Evolutionary conservation across 2,797 vertebrate species (phyloP).

Genomic region (Siniperca undulata): DNA sequence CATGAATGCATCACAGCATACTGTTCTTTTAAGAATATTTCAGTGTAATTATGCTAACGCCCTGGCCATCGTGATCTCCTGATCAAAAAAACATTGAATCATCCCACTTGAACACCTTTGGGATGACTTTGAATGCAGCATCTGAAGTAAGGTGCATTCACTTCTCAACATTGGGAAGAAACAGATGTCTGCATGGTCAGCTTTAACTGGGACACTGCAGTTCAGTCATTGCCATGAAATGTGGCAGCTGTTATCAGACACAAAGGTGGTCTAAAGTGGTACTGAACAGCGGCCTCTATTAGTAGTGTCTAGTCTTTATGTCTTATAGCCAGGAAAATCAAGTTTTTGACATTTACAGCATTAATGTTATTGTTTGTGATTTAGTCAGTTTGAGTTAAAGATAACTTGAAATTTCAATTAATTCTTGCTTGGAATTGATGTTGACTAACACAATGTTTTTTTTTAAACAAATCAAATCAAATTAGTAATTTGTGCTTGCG

Average conservation of each 20-base stretch:
- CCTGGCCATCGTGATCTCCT: neutral
- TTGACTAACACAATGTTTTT: neutral
- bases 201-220: neutral
- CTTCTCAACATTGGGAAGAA: neutral
- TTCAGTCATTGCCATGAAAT: conserved; percentile 18
- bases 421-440: neutral
- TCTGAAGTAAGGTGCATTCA: neutral
- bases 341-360: neutral
- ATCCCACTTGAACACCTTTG: neutral
- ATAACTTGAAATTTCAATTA: conserved; percentile 9
- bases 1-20: neutral
- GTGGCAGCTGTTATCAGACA: conserved; percentile 1
- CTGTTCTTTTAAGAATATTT: neutral
- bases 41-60: neutral
- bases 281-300: conserved; percentile 10
- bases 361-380: conserved; percentile 7
- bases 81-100: conserved; percentile 3
- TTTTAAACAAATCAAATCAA: conserved; percentile 11
- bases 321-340: neutral
- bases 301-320: neutral
- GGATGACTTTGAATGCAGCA: neutral
- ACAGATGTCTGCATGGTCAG: conserved; percentile 1
- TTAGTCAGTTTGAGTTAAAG: conserved; percentile 15
- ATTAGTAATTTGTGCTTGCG: conserved; percentile 4
- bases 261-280: neutral